Percentiles rank a stretch among this genome's conserved stretches.
phyloP scores from a whole-genome alignment of 2,113 vertebrate genomes.

The Leuciscus idus region DNA sequence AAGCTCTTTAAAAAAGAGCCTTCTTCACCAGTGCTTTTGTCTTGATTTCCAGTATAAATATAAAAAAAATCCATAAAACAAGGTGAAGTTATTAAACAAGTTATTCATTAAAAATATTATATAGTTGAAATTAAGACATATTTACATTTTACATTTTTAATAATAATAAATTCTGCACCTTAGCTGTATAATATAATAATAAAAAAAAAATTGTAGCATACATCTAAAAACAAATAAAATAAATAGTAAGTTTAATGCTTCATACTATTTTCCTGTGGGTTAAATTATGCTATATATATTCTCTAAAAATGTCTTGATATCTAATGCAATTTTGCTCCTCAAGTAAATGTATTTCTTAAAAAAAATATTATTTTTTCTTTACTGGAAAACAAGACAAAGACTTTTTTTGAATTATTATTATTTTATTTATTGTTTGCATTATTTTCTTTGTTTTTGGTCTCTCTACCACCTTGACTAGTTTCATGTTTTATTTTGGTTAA shows the following conservation, averaged over 20 bases:
- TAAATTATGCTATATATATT: neutral
- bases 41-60: neutral
- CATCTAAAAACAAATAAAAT: neutral
- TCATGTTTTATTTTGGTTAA: slow-evolving; percentile 4
- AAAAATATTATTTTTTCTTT: neutral
- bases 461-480: neutral
- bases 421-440: neutral
- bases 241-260: neutral
- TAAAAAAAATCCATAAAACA: too few species aligned
- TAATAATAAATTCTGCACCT: too few species aligned
- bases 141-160: too few species aligned
- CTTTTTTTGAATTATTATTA: too few species aligned
- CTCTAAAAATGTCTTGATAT: neutral
- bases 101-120: too few species aligned
- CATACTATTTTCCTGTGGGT: neutral
- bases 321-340: neutral
- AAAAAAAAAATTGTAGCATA: neutral
- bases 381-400: neutral
- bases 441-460: neutral
- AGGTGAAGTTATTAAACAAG: too few species aligned
- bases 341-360: neutral
- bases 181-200: neutral
- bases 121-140: too few species aligned
- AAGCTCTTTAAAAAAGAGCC: neutral
- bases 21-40: neutral